These are phyloP conservation scores for Dinoponera quadriceps DNA, from an alignment of 1,140 invertebrate species.

Conservation along the genomic window DNA sequence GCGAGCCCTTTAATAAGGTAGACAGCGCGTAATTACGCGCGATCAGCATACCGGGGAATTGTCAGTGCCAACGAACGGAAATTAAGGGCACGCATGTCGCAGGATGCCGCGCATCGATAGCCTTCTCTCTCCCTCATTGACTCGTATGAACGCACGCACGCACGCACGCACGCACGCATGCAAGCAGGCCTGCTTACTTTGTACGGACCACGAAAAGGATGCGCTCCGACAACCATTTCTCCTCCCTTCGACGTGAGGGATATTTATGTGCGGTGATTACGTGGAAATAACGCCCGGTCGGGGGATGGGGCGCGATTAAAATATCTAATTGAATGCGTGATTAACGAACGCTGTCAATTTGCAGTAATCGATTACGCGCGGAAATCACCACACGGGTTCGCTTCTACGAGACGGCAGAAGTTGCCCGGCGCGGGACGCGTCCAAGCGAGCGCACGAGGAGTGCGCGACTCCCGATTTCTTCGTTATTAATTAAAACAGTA, in stretches of 20 bases:
- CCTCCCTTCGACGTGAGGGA: constrained; percentile 16
- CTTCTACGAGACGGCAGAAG: no score
- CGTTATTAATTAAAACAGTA: constrained; percentile 1
- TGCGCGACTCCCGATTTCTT: neutral
- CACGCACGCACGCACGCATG: neutral
- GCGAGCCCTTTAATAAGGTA: constrained; percentile 53
- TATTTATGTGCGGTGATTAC: constrained; percentile 52
- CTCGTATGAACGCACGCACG: no score
- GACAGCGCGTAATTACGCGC: constrained; percentile 48
- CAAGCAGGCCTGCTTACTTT: neutral
- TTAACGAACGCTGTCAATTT: constrained; percentile 55
- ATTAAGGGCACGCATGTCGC: constrained; percentile 41
- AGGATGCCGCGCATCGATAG: constrained; percentile 41
- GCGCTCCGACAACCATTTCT: constrained; percentile 23
- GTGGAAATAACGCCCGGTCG: constrained; percentile 37
- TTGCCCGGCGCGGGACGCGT: no score
- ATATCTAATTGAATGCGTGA: constrained; percentile 56
- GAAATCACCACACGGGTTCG: constrained; percentile 16
- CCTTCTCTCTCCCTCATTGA: constrained; percentile 47
- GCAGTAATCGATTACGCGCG: constrained; percentile 26
- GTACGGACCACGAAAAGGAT: constrained; percentile 29
- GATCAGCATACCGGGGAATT: constrained; percentile 44
- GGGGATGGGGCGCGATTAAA: constrained; percentile 43
- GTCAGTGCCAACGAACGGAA: constrained; percentile 17
- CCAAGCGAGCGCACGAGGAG: no score